These are phyloP conservation scores for Boleophthalmus pectinirostris DNA, from an alignment of 2,113 vertebrate genomes.

Conservation along the genomic window DNA sequence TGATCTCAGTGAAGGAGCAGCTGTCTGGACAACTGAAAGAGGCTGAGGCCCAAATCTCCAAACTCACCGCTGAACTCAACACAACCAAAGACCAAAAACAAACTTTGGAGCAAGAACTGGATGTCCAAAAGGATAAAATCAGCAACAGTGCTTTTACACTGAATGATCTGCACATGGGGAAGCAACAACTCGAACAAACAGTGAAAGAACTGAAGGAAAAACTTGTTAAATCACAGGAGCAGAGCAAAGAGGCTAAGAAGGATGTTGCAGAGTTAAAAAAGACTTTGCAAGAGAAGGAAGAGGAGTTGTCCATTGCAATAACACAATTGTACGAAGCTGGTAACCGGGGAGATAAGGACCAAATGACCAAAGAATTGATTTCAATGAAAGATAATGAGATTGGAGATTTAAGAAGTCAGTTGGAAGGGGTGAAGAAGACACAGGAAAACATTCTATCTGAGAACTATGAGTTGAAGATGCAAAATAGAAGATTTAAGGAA, in stretches of 20 bases:
- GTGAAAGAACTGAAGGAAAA: conserved; percentile 81
- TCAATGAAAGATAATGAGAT: conserved; percentile 78
- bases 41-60: conserved; percentile 69
- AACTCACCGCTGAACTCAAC: conserved; percentile 77
- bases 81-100: conserved; percentile 76
- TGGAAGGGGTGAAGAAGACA: conserved; percentile 76
- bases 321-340: conserved; percentile 62
- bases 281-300: conserved; percentile 76
- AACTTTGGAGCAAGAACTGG: conserved; percentile 75
- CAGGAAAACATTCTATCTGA: conserved; percentile 79
- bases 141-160: conserved; percentile 82
- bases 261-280: conserved; percentile 79
- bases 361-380: conserved; percentile 57
- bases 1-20: conserved; percentile 90
- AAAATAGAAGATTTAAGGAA: conserved; percentile 80
- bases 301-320: conserved; percentile 69
- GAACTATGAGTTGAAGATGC: conserved; percentile 82
- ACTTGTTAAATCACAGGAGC: conserved; percentile 76
- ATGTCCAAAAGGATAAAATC: conserved; percentile 81
- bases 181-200: conserved; percentile 81
- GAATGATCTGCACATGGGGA: conserved; percentile 84
- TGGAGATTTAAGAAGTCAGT: conserved; percentile 73
- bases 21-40: conserved; percentile 82
- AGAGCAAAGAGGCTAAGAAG: conserved; percentile 65
- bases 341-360: conserved; percentile 35